phyloP scores from a whole-genome alignment of 2,797 vertebrate genomes.

The Picus viridis region DNA sequence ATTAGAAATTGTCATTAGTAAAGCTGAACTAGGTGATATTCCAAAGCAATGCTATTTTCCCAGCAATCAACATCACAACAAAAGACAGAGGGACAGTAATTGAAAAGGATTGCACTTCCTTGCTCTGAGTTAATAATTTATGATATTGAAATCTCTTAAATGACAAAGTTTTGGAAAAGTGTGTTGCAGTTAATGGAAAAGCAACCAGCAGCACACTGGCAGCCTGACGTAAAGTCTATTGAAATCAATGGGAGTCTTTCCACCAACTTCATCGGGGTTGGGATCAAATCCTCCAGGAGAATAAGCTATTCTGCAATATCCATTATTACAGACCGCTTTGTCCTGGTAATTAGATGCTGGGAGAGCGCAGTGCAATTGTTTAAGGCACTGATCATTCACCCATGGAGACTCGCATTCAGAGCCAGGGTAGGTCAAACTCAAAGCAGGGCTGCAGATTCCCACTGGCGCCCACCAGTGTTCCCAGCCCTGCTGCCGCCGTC shows the following conservation, averaged over 20 bases:
- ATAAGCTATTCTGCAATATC: conserved; percentile 62
- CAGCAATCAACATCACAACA: not conserved
- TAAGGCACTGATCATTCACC: conserved; percentile 64
- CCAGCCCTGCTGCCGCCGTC: not conserved
- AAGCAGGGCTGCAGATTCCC: conserved; percentile 50
- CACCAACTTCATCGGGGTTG: conserved; percentile 55
- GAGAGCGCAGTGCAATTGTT: not conserved
- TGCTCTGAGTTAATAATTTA: not conserved
- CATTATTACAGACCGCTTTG: conserved; percentile 55
- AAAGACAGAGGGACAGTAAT: not conserved
- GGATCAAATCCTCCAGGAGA: conserved; percentile 60
- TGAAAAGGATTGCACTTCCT: not conserved
- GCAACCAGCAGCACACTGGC: not conserved
- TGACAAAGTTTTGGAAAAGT: not conserved
- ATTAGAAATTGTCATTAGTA: not conserved
- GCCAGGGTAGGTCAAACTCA: not conserved
- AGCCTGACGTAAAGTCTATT: conserved; percentile 49
- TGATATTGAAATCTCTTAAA: not conserved
- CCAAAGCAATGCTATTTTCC: not conserved
- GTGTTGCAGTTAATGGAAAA: not conserved
- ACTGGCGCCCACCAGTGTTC: not conserved
- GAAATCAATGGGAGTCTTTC: conserved; percentile 64
- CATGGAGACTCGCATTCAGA: conserved; percentile 52
- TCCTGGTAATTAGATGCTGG: conserved; percentile 63
- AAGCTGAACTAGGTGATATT: not conserved